Conservation (phyloP, 2,113 vertebrate genomes). For the Sprattus sprattus region DNA sequence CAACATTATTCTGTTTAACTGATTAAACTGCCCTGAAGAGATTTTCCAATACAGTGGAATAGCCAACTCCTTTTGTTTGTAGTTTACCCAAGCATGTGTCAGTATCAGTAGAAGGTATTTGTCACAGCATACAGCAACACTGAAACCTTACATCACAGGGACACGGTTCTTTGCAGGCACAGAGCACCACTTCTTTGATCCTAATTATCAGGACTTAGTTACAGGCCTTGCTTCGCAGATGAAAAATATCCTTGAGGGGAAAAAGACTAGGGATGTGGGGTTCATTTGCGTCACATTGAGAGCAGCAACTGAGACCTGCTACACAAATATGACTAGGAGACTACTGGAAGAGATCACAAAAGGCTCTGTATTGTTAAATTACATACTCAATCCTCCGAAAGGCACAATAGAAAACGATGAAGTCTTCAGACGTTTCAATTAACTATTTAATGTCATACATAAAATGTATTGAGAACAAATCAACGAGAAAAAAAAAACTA, state of each 20-base stretch:
- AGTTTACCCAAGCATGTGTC: background rate
- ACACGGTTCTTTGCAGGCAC: background rate
- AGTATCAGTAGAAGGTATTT: background rate
- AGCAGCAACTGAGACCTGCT: background rate
- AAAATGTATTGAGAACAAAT: slow-evolving; percentile 88
- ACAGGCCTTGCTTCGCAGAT: background rate
- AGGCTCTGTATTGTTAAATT: too few relatives aligned
- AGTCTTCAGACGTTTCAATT: slow-evolving; percentile 75
- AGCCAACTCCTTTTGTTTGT: background rate
- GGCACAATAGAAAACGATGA: background rate
- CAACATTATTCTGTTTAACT: background rate
- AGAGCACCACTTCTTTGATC: background rate
- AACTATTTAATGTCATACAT: slow-evolving; percentile 87
- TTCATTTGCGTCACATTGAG: background rate
- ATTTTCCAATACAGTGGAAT: background rate
- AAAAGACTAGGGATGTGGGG: background rate
- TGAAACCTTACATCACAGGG: background rate
- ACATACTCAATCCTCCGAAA: background rate
- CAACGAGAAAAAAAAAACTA: slow-evolving; percentile 70
- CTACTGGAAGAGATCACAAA: too few relatives aligned
- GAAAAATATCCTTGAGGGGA: background rate
- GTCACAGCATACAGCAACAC: background rate
- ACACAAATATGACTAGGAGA: background rate
- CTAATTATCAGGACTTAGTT: background rate
- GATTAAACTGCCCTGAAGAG: background rate